These are phyloP conservation scores for Diadema setosum DNA, from an alignment of 35 echinoderm and acorn worm genomes.

Conservation along the genomic window DNA sequence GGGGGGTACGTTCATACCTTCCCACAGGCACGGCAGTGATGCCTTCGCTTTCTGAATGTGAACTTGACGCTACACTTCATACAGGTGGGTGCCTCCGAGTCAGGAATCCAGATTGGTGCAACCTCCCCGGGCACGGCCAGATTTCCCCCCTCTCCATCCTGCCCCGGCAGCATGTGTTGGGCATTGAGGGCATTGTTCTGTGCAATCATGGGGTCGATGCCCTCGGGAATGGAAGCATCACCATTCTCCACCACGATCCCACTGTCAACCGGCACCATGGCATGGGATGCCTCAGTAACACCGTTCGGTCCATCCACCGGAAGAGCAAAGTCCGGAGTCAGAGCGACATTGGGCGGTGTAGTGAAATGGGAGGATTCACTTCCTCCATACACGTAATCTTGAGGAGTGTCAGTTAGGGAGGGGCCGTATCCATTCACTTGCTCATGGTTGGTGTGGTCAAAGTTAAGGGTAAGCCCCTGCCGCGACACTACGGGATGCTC, in stretches of 20 bases:
- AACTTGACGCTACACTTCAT: conserved; percentile 92
- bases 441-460: conserved; percentile 48
- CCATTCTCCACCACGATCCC: neutral
- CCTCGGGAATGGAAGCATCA: neutral
- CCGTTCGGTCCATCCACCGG: neutral
- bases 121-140: conserved; percentile 55
- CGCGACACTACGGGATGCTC: conserved; percentile 23
- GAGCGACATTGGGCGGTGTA: neutral
- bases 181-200: conserved; percentile 21
- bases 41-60: conserved; percentile 93
- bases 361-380: neutral
- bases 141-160: neutral
- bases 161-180: neutral
- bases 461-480: conserved; percentile 65
- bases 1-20: too few relatives aligned
- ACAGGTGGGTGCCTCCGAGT: conserved; percentile 73
- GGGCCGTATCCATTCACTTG: conserved; percentile 36
- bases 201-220: neutral
- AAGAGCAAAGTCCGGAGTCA: neutral
- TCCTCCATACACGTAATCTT: conserved; percentile 37
- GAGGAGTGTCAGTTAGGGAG: too few relatives aligned
- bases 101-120: conserved; percentile 93
- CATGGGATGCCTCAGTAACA: neutral
- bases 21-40: conserved; percentile 98
- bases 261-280: neutral